Base-by-base conservation (phyloP, 2,113 vertebrate species). In the Micromys minutus region DNA sequence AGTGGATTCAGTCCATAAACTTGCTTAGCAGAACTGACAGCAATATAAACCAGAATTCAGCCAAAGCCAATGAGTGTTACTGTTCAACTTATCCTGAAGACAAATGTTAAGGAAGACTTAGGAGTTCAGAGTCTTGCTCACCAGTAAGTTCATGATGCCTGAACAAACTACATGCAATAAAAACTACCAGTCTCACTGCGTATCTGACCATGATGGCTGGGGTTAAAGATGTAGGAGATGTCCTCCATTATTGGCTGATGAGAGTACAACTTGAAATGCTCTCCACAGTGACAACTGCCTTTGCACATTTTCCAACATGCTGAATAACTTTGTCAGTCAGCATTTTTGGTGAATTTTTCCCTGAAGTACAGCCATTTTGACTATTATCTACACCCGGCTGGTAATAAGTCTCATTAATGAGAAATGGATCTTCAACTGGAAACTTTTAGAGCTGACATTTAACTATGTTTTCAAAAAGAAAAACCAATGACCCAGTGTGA, bases 221-320 rank as follows among this genome's bases (percentile, higher is more conserved):
- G 93, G 34, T 65, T 31, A 91, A 72, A 93, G 34, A 15, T 34
- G 2, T 36, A 61, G 72, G 42, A 16, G 4, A 1, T 65, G 65
- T 83, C 87, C 69, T 91, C 67, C 83, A 26, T 74, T 89, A 87
- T 8, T 42, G 45, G 81, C 69, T 90, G 83, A 77, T 94, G 91
- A 90, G 86, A 94, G 7, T 0, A 90, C 91, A 87, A 22, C 11
- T 83, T 87, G 89, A 87, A 84, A 76, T 65, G 74, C n/a, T 85
- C 45, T 7, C 76, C 39, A 36, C 59, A 22, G 12, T 9, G n/a
- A 71, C 19, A 24, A 8, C 59, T 10, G 8, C 36, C 42, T 69
- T 89, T 34, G 57, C 61, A 5, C 36, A n/a, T 50, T 52, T 52
- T 89, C 34, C 55, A 22, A 77, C 2, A n/a, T 29, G 12, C 45